These are phyloP conservation scores for Apamea monoglypha DNA, from an alignment of 2,888 invertebrate genomes.

Conservation along the genomic window DNA sequence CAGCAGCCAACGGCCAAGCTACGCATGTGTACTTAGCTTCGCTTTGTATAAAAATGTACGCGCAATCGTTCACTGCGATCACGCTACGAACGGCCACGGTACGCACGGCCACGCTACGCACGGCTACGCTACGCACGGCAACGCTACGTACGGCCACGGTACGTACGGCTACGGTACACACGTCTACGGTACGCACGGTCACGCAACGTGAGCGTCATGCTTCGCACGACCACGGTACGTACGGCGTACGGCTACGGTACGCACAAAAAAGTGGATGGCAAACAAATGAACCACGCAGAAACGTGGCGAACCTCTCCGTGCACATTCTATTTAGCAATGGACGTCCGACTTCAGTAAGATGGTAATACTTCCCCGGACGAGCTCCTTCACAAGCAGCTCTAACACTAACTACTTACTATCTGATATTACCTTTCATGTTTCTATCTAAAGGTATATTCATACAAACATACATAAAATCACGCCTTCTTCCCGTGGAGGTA, in stretches of 20 bases:
- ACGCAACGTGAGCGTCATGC: background rate
- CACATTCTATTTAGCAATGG: background rate
- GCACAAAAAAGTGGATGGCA: background rate
- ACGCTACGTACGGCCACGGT: background rate
- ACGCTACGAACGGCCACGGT: background rate
- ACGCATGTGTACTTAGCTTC: background rate
- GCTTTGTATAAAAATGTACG: background rate
- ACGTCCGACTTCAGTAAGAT: background rate
- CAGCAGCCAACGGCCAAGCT: background rate
- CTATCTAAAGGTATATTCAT: background rate
- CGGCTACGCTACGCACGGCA: background rate
- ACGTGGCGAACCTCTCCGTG: background rate
- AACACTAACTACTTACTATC: background rate
- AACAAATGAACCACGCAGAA: background rate
- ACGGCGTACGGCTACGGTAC: background rate
- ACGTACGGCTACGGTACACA: background rate
- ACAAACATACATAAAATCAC: background rate
- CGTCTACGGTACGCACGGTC: background rate
- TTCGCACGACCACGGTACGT: background rate
- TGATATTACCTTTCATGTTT: background rate
- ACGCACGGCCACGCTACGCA: background rate
- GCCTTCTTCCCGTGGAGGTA: background rate
- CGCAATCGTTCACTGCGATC: background rate
- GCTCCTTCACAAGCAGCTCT: background rate
- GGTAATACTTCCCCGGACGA: background rate